phyloP scores from a whole-genome alignment of 2,113 vertebrate genomes.

The Cynoglossus semilaevis region DNA sequence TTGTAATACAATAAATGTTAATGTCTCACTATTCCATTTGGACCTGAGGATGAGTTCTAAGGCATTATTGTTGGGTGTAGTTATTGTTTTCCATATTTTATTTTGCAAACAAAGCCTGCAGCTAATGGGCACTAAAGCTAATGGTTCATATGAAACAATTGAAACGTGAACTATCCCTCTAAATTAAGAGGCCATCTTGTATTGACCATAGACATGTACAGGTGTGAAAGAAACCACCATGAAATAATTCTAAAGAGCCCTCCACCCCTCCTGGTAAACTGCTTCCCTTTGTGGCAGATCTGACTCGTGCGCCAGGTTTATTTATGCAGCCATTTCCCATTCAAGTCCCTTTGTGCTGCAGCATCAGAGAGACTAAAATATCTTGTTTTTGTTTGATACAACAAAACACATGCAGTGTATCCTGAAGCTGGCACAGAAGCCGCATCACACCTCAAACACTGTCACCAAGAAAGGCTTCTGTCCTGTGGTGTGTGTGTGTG shows the following conservation, averaged over 20 bases:
- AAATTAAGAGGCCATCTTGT: conserved; percentile 7
- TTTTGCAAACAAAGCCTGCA: conserved; percentile 34
- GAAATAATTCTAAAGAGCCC: not conserved
- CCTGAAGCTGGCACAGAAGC: conserved; percentile 15
- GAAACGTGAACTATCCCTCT: conserved; percentile 22
- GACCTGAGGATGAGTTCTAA: conserved; percentile 23
- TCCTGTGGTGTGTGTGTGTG: conserved; percentile 1
- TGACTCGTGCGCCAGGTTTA: conserved; percentile 26
- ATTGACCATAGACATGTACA: too few relatives aligned
- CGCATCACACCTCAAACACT: conserved; percentile 1
- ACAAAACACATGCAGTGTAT: conserved; percentile 31
- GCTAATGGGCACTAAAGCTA: conserved; percentile 24
- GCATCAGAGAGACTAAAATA: conserved; percentile 34
- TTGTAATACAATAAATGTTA: conserved; percentile 71
- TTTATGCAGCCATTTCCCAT: conserved; percentile 36
- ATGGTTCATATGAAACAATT: conserved; percentile 44
- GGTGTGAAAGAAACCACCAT: not conserved
- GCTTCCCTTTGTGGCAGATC: not conserved
- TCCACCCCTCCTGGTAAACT: not conserved
- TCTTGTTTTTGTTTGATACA: conserved; percentile 34
- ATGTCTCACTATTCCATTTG: conserved; percentile 59
- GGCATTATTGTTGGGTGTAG: conserved; percentile 30
- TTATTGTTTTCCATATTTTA: not conserved
- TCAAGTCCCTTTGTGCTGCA: conserved; percentile 23
- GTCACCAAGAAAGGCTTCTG: conserved; percentile 16